A percentile compares a stretch with the other conserved stretches of the same genome.
phyloP scores from a whole-genome alignment of 1,140 invertebrate species.

The Caenorhabditis tropicalis region DNA sequence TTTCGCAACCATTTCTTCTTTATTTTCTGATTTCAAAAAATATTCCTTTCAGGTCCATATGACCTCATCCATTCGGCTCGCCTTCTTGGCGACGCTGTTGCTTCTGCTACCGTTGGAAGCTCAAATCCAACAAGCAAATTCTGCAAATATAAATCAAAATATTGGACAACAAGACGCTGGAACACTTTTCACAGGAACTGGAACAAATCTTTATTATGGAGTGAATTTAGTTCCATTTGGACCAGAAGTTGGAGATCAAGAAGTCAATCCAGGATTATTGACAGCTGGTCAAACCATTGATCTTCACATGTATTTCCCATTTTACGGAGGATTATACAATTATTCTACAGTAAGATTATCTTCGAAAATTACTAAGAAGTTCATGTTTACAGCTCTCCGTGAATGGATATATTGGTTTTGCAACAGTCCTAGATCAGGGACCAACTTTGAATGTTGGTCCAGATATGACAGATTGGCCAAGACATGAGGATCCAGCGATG shows the following conservation, averaged over 20 bases:
- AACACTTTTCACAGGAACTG: constrained; percentile 53
- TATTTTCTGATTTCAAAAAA: not conserved
- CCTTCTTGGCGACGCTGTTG: constrained; percentile 28
- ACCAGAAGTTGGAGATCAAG: constrained; percentile 67
- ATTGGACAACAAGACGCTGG: constrained; percentile 44
- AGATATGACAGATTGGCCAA: constrained; percentile 70
- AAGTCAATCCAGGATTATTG: constrained; percentile 69
- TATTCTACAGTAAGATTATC: constrained; percentile 69
- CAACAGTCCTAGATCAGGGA: constrained; percentile 70
- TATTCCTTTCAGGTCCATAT: constrained; percentile 10
- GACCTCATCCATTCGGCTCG: constrained; percentile 1
- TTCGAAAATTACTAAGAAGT: not conserved
- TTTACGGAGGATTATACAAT: constrained; percentile 71
- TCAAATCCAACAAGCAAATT: constrained; percentile 30
- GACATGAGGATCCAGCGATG: constrained; percentile 71
- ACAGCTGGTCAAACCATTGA: constrained; percentile 72
- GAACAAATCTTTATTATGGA: constrained; percentile 57
- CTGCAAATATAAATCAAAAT: constrained; percentile 48
- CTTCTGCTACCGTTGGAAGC: constrained; percentile 41
- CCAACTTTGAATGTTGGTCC: constrained; percentile 71
- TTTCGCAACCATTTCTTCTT: not conserved
- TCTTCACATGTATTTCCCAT: constrained; percentile 70
- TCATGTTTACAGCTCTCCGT: constrained; percentile 66
- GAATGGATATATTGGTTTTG: constrained; percentile 72
- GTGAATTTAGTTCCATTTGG: constrained; percentile 71